phyloP scores from a whole-genome alignment of 2,113 vertebrate species.

The Petrocephalus microphthalmus region DNA sequence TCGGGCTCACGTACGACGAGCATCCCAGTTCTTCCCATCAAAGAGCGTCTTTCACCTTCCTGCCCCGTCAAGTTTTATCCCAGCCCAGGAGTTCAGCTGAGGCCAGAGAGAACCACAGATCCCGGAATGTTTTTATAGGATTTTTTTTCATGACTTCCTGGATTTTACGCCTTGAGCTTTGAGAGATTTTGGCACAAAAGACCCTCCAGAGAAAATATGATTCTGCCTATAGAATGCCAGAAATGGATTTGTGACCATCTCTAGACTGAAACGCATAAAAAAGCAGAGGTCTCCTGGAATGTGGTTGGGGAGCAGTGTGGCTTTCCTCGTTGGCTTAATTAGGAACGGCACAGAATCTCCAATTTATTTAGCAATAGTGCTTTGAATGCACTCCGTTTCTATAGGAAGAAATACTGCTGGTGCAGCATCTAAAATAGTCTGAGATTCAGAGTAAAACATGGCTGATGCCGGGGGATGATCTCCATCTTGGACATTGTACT shows the following conservation, averaged over 20 bases:
- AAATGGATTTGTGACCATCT: neutral
- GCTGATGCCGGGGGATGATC: neutral
- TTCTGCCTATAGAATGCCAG: neutral
- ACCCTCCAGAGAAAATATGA: neutral
- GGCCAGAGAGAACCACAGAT: neutral
- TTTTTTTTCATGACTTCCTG: neutral
- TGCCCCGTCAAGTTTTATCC: neutral
- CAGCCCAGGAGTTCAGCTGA: neutral
- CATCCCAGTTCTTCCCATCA: neutral
- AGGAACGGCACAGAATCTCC: neutral
- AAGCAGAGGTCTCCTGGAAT: neutral
- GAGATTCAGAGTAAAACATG: neutral
- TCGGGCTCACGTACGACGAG: neutral
- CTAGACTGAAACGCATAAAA: neutral
- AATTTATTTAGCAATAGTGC: neutral
- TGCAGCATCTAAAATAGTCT: neutral
- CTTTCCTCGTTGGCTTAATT: neutral
- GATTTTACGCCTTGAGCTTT: neutral
- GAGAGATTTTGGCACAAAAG: neutral
- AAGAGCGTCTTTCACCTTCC: neutral
- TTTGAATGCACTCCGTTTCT: neutral
- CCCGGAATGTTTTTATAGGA: neutral
- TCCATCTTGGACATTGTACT: neutral
- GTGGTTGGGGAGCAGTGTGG: neutral
- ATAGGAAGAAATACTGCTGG: neutral